Evolutionary conservation across 2,113 vertebrate species (phyloP).

Genomic region (Coreoperca whiteheadi): DNA sequence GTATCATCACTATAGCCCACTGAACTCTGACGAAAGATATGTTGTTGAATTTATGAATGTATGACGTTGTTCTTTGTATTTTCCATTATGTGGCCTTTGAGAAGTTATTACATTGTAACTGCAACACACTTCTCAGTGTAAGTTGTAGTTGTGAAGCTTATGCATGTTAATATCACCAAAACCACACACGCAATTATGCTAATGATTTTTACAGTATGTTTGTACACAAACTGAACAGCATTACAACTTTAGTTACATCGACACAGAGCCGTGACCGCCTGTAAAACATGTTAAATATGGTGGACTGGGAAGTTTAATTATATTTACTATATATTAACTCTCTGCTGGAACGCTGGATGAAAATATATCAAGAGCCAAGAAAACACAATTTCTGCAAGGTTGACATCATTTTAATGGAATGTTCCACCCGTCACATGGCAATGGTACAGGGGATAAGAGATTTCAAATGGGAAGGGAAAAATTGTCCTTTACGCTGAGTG

Average conservation of each 20-base stretch:
- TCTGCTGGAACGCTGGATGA: conserved; percentile 37
- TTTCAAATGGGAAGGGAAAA: conserved; percentile 48
- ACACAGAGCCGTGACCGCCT: neutral
- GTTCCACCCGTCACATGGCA: conserved; percentile 41
- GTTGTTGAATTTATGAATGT: neutral
- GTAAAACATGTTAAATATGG: conserved; percentile 51
- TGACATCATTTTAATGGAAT: conserved; percentile 75
- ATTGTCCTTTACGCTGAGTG: conserved; percentile 61
- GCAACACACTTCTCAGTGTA: neutral
- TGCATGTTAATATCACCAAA: neutral
- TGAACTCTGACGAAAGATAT: neutral
- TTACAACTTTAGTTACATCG: neutral
- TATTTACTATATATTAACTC: conserved; percentile 71
- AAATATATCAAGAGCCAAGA: conserved; percentile 62
- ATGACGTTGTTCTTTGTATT: neutral
- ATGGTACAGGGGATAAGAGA: conserved; percentile 58
- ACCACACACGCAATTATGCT: neutral
- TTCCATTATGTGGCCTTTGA: neutral
- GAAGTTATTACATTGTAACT: neutral
- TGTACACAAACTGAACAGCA: conserved; percentile 5
- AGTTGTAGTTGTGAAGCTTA: neutral
- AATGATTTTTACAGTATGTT: neutral
- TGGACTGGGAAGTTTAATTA: conserved; percentile 60
- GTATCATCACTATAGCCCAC: neutral
- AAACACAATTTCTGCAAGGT: conserved; percentile 67